phyloP scores from a whole-genome alignment of 2,113 vertebrate genomes.

The Salvelinus fontinalis region DNA sequence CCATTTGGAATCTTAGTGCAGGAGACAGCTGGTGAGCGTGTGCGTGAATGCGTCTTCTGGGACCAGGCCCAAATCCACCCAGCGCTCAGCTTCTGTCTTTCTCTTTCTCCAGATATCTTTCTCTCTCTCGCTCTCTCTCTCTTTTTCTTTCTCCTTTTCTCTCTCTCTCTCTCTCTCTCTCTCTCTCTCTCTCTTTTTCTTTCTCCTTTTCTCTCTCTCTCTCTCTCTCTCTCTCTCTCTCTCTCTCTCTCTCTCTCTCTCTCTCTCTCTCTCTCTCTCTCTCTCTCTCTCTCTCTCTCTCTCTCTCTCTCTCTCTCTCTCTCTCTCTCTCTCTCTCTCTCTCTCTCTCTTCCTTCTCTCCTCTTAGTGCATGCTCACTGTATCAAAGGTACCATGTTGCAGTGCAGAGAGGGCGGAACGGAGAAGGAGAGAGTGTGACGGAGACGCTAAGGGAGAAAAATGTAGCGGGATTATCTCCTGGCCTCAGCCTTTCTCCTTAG shows the following conservation, averaged over 20 bases:
- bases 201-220: too few relatives aligned
- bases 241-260: too few relatives aligned
- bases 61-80: conserved; percentile 61
- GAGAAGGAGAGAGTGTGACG: background rate
- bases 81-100: conserved; percentile 7
- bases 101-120: background rate
- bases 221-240: too few relatives aligned
- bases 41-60: conserved; percentile 51
- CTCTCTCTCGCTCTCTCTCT: too few relatives aligned
- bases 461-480: conserved; percentile 50
- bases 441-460: conserved; percentile 6
- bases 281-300: too few relatives aligned
- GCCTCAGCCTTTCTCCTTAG: conserved; percentile 20
- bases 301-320: too few relatives aligned
- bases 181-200: too few relatives aligned
- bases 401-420: background rate
- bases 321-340: background rate
- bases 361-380: background rate
- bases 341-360: background rate
- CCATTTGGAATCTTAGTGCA: conserved; percentile 64
- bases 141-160: too few relatives aligned
- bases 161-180: too few relatives aligned
- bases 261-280: background rate
- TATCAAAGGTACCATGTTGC: background rate
- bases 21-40: conserved; percentile 62